Evolutionary conservation across 2,113 vertebrate species (phyloP).

Genomic region (Progne subis): DNA sequence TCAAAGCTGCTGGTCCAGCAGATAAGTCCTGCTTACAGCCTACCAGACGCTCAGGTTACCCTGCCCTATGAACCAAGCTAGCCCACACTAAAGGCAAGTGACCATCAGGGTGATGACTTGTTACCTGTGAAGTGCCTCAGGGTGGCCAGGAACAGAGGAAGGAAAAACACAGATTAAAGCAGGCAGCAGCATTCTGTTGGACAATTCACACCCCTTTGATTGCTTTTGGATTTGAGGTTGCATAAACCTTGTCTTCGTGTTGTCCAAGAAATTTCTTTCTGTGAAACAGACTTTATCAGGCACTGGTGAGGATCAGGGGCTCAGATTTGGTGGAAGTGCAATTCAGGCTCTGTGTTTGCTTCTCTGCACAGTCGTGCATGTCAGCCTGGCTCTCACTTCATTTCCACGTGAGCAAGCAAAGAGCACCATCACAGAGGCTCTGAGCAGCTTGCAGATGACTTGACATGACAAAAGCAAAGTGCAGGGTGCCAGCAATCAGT

Average conservation of each 20-base stretch:
- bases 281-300: background rate
- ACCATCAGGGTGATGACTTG: background rate
- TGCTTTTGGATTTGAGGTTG: background rate
- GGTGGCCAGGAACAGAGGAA: background rate
- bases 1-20: background rate
- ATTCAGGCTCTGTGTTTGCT: background rate
- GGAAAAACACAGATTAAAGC: background rate
- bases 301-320: background rate
- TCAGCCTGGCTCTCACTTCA: constrained; percentile 11
- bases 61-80: background rate
- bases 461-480: constrained; percentile 37
- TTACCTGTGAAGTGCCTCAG: background rate
- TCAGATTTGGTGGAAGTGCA: background rate
- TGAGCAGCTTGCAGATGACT: constrained; percentile 26
- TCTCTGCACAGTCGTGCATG: background rate
- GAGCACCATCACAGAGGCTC: background rate
- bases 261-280: background rate
- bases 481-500: background rate
- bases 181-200: background rate
- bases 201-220: background rate
- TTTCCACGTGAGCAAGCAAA: constrained; percentile 41
- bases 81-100: background rate
- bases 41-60: background rate
- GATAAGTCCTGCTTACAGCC: background rate
- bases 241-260: background rate